phyloP scores from a whole-genome alignment of 2,797 vertebrate genomes.

The Pseudotriccus pelzelni region DNA sequence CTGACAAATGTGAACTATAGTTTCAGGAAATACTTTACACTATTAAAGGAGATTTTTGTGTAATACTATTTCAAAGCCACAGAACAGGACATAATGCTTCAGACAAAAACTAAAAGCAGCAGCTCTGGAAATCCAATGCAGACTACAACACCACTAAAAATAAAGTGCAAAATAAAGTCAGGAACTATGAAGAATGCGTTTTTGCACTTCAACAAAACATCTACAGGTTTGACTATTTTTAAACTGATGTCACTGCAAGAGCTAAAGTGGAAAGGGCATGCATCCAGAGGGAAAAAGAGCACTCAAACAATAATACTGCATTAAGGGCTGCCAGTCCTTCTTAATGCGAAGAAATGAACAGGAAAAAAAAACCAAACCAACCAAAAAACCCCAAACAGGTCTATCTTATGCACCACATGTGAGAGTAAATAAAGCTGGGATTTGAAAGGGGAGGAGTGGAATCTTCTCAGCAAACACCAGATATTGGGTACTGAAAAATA shows the following conservation, averaged over 20 bases:
- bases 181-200: background rate
- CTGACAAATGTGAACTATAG: background rate
- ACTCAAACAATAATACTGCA: background rate
- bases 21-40: background rate
- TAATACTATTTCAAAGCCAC: background rate
- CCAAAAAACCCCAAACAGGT: background rate
- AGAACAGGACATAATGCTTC: background rate
- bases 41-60: background rate
- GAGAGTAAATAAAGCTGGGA: background rate
- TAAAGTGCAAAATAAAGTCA: background rate
- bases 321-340: background rate
- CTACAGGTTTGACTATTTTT: background rate
- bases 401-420: background rate
- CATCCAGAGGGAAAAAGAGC: background rate
- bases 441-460: rapidly evolving
- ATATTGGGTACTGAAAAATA: background rate
- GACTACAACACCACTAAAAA: background rate
- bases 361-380: background rate
- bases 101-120: background rate
- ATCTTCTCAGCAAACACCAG: background rate
- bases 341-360: background rate
- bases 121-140: background rate
- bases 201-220: background rate
- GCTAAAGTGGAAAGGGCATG: background rate
- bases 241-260: background rate